Percentiles rank a stretch among this genome's conserved stretches.
Conservation (phyloP, 2,888 invertebrate species). For the Polietes domitor region DNA sequence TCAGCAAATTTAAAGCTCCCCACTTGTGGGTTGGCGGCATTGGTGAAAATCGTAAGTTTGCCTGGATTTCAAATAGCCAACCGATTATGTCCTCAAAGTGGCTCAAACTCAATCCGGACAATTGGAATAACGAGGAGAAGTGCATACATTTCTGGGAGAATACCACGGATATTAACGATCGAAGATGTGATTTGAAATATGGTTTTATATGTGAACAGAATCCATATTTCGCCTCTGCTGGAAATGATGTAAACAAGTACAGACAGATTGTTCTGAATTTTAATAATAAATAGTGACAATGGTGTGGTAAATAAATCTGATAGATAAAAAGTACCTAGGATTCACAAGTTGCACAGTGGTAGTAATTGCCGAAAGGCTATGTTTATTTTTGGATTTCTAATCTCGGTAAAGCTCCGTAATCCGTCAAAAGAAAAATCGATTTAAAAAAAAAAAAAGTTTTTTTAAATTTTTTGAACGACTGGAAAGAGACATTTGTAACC, state of each 20-base stretch:
- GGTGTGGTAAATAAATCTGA: too few species aligned
- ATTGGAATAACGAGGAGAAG: constrained; percentile 40
- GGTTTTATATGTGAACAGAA: constrained; percentile 43
- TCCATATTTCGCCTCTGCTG: neutral
- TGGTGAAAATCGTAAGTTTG: constrained; percentile 30
- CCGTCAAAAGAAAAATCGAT: too few species aligned
- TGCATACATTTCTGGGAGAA: constrained; percentile 54
- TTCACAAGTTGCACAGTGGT: too few species aligned
- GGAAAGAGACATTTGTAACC: too few species aligned
- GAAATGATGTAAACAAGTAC: neutral
- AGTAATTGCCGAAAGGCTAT: too few species aligned
- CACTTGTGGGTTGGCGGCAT: constrained; percentile 50
- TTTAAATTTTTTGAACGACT: too few species aligned
- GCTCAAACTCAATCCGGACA: constrained; percentile 42
- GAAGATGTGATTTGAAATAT: constrained; percentile 39
- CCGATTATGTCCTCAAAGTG: neutral
- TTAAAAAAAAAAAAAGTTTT: too few species aligned
- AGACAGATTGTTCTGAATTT: neutral
- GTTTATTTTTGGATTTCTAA: too few species aligned
- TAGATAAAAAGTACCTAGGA: too few species aligned
- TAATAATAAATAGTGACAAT: neutral
- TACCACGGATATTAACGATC: constrained; percentile 47
- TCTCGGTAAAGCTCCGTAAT: too few species aligned
- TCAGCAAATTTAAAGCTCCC: constrained; percentile 17
- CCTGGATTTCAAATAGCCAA: constrained; percentile 25